Base-by-base conservation (phyloP, 2,113 vertebrate genomes). In the Nycticebus coucang region DNA sequence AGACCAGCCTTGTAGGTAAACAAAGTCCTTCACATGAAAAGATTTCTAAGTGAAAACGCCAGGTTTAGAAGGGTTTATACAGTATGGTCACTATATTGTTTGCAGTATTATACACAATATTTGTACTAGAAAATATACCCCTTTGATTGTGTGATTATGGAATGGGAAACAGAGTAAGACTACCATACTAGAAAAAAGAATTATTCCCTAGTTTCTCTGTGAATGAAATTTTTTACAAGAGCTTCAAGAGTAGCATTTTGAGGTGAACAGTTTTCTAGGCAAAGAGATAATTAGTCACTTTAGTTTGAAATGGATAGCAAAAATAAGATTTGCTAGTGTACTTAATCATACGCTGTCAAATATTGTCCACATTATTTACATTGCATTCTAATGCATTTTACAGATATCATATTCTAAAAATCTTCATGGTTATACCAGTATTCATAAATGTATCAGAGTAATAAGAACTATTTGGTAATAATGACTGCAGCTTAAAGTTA, bases 301-400 rank as follows among this genome's bases (percentile, higher is more conserved):
- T 93, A 85, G 57, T 77, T 94, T 95, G 69, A 97, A 95, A 94
- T 66, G 37, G 22, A 90, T 92, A 91, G 95, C 18, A 68, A 92
- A 93, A 91, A 95, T 91, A 93, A 28, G 18, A 89, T 92, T 96
- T 87, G 28, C 77, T 89, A 71, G 3, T 71, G 3, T 85, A 80
- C 21, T 89, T 97, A 89, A 95, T 95, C 87, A 94, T 89, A 93
- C 50, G 69, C 37, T 93, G 71, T 92, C 92, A 97, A 71, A 96
- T 90, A 81, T 22, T 89, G 28, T 55, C 75, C 72, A n/a, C 60
- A 60, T 95, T 89, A 89, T 89, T 97, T 94, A 96, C 68, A 94
- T 62, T 87, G 74, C 13, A 84, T 35, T 9, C 33, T 92, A 94
- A 92, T 94, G 79, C 28, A 95, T 75, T 89, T 87, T 96, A 53